phyloP scores from a whole-genome alignment of 2,797 vertebrate species.

The Spinibarbus caldwelli region DNA sequence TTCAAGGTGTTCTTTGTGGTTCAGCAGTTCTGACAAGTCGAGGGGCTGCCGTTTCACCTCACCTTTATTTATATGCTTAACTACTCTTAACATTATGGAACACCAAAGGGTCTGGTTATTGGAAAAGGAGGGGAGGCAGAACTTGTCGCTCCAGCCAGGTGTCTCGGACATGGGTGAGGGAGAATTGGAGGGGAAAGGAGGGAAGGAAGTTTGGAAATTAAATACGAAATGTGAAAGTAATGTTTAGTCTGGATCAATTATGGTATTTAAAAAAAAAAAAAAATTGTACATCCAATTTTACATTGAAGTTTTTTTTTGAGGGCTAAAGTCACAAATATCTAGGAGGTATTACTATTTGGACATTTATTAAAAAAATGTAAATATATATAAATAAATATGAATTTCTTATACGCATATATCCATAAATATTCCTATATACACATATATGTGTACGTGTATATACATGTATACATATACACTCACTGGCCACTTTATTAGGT shows the following conservation, averaged over 20 bases:
- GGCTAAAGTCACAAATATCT: too few relatives aligned
- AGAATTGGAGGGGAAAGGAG: slow-evolving; percentile 14
- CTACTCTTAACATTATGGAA: slow-evolving; percentile 89
- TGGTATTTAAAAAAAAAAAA: not conserved
- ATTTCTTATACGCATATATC: too few relatives aligned
- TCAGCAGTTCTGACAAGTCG: slow-evolving; percentile 98
- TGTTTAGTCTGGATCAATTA: slow-evolving; percentile 3
- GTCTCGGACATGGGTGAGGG: slow-evolving; percentile 60
- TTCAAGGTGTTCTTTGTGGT: slow-evolving; percentile 92
- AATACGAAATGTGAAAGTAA: slow-evolving; percentile 21
- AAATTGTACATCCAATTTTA: not conserved
- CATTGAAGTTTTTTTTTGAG: not conserved
- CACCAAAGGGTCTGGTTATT: slow-evolving; percentile 77
- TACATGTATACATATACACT: too few relatives aligned
- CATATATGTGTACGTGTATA: too few relatives aligned
- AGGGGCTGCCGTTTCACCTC: slow-evolving; percentile 90
- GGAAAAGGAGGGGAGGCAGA: slow-evolving; percentile 72
- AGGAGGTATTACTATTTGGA: too few relatives aligned
- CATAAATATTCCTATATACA: too few relatives aligned
- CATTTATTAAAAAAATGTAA: too few relatives aligned
- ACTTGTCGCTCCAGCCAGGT: slow-evolving; percentile 69
- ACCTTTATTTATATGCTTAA: slow-evolving; percentile 98
- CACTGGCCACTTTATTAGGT: too few relatives aligned
- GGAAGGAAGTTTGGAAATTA: slow-evolving; percentile 59
- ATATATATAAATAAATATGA: too few relatives aligned